These are phyloP conservation scores for Eudemis profundana DNA, from an alignment of 2,888 invertebrate species.

Conservation along the genomic window DNA sequence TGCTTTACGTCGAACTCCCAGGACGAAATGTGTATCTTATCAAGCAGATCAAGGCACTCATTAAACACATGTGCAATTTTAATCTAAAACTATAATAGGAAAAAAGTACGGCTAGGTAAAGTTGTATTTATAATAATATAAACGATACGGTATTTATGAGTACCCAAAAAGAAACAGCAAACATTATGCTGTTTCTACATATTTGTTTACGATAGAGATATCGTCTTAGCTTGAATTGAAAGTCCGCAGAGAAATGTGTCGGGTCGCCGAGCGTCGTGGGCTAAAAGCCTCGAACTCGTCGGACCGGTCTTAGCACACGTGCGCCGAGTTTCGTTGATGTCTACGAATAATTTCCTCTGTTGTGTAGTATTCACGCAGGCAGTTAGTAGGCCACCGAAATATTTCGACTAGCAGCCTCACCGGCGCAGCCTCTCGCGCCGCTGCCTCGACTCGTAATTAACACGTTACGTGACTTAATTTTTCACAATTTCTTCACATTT, in stretches of 20 bases:
- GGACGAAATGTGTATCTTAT: too few relatives aligned
- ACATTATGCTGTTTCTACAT: too few relatives aligned
- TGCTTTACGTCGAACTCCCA: too few relatives aligned
- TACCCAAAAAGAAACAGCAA: too few relatives aligned
- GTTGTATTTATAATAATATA: too few relatives aligned
- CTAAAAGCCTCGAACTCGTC: conserved; percentile 35
- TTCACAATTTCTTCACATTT: conserved; percentile 23
- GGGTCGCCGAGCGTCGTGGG: conserved; percentile 19
- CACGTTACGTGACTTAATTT: conserved; percentile 34
- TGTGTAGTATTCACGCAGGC: conserved; percentile 2
- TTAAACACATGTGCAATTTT: too few relatives aligned
- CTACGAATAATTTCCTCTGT: conserved; percentile 32
- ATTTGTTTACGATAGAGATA: conserved; percentile 21
- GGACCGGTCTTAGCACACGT: conserved; percentile 43
- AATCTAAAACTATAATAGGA: too few relatives aligned
- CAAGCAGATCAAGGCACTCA: too few relatives aligned
- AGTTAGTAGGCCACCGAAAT: conserved; percentile 33
- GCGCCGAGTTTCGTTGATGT: conserved; percentile 39
- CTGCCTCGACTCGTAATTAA: conserved; percentile 26
- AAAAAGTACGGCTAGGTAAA: too few relatives aligned
- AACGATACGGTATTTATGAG: too few relatives aligned
- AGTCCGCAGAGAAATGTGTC: conserved; percentile 37
- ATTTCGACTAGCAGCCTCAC: conserved; percentile 23
- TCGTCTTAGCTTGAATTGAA: conserved; percentile 25
- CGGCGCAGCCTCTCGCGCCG: conserved; percentile 23